Evolutionary conservation across 2,797 vertebrate species (phyloP), one percentile per base, ranked within the genome.

Genomic region (Argyrosomus regius): DNA sequence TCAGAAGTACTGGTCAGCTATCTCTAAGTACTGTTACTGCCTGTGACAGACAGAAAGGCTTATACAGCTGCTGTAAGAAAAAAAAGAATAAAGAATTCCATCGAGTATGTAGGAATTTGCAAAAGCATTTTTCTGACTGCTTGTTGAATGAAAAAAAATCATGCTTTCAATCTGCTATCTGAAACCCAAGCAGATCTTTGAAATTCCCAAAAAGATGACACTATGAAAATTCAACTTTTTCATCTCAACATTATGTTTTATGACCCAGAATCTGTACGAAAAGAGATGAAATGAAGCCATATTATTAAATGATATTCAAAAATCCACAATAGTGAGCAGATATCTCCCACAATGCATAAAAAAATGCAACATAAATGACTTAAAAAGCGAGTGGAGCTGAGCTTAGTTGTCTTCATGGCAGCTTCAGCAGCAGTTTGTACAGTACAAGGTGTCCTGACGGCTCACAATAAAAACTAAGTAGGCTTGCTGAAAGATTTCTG

Each of bases 181-280:
- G 68, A 71, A 59, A 81, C 59, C 16, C 0, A 76, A 41, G 53
- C 24, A 66, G 28, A 9, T 60, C 14, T 70, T 28, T 0, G 5
- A 68, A 78, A 72, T 72, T 77, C 61, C 45, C 64, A 10, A 76
- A 87, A 78, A 75, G 66, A 49, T 82, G 66, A 81, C 41, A 41
- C 63, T 75, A 46, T 53, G 4, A 74, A 80, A 56, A 75, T 24
- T 39, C 11, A 2, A 28, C 12, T 13, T 74, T 68, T 52, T 50
- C 52, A 39, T 71, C 26, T 77, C 53, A 75, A 58, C 66, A 76
- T 75, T 59, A 54, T 17, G 12, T 39, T 63, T 16, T 26, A 18
- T 4, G 1, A 22, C 61, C 65, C 60, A 77, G 72, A 60, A 64
- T 18, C 71, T 65, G 75, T 11, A 46, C 49, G 18, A 61, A 59